These are phyloP conservation scores for Drosophila setifemur DNA, from an alignment of 1,140 invertebrate species.

Conservation along the genomic window DNA sequence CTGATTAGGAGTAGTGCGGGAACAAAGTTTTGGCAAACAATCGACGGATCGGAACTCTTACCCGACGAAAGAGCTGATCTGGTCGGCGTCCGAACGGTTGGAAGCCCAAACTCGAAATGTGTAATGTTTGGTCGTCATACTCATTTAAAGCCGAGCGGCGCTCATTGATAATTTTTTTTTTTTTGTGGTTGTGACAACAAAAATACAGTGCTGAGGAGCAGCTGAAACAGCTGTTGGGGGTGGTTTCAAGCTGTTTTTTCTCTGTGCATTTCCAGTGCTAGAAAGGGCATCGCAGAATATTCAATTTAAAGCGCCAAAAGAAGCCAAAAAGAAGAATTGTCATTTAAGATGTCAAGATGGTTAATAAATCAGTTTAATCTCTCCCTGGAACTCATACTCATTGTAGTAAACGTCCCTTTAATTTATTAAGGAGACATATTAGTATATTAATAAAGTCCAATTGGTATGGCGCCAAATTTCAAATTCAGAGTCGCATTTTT, in stretches of 20 bases:
- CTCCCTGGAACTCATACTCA: too few relatives aligned
- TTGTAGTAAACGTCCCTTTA: too few relatives aligned
- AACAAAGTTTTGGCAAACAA: not conserved
- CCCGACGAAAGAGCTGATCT: conserved; percentile 8
- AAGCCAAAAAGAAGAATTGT: too few relatives aligned
- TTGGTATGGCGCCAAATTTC: conserved; percentile 6
- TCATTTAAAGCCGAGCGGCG: conserved; percentile 44
- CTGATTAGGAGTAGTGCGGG: conserved; percentile 11
- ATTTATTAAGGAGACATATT: too few relatives aligned
- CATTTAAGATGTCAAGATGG: too few relatives aligned
- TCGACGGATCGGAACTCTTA: conserved; percentile 44
- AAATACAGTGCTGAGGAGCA: not conserved
- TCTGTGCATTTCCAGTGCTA: too few relatives aligned
- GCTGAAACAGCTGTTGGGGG: too few relatives aligned
- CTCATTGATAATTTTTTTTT: conserved; percentile 20
- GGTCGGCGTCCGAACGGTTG: conserved; percentile 24
- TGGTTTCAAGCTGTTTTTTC: too few relatives aligned
- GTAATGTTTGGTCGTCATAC: conserved; percentile 39
- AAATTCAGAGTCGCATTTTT: conserved; percentile 19
- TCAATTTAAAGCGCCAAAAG: too few relatives aligned
- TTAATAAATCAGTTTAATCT: too few relatives aligned
- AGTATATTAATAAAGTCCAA: too few relatives aligned
- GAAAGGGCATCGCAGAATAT: too few relatives aligned
- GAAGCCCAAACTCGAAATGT: conserved; percentile 46
- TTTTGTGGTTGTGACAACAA: not conserved